These are phyloP conservation scores for Tetramorium alpestre DNA, from an alignment of 1,140 invertebrate genomes.

Conservation along the genomic window DNA sequence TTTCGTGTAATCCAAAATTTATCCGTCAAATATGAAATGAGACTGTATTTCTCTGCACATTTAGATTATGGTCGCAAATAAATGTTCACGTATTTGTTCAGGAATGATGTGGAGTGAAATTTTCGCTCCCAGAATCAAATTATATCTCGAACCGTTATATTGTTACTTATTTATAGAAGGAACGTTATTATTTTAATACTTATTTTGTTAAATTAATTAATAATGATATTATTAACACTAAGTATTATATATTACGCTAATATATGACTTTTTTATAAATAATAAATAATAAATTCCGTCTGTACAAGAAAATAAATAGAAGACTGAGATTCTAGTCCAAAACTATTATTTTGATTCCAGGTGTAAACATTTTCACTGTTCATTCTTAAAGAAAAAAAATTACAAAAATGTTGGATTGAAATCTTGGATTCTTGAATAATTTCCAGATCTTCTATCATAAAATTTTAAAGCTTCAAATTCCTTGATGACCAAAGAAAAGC, in stretches of 20 bases:
- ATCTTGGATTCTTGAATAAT: background rate
- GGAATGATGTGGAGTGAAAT: background rate
- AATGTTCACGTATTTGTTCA: background rate
- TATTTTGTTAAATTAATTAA: conserved; percentile 6
- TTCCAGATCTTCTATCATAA: background rate
- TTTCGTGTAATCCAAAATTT: background rate
- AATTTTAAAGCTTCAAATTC: background rate
- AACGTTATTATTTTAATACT: conserved; percentile 29
- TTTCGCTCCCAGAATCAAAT: background rate
- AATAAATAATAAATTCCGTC: conserved; percentile 18
- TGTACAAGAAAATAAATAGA: background rate
- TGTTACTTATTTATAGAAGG: background rate
- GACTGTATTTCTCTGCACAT: background rate
- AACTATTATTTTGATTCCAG: background rate
- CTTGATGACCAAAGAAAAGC: background rate
- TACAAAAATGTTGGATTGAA: background rate
- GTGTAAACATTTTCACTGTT: background rate
- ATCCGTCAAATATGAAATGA: background rate
- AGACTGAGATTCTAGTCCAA: background rate
- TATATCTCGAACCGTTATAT: background rate
- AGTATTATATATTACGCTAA: conserved; percentile 1
- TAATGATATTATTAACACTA: conserved; percentile 1
- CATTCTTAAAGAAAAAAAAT: background rate
- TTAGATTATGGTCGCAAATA: background rate
- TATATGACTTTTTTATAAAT: background rate